A percentile compares a stretch with the other conserved stretches of the same genome.
These are phyloP conservation scores for Pteruthius melanotis DNA, from an alignment of 2,113 vertebrate genomes.

Conservation along the genomic window DNA sequence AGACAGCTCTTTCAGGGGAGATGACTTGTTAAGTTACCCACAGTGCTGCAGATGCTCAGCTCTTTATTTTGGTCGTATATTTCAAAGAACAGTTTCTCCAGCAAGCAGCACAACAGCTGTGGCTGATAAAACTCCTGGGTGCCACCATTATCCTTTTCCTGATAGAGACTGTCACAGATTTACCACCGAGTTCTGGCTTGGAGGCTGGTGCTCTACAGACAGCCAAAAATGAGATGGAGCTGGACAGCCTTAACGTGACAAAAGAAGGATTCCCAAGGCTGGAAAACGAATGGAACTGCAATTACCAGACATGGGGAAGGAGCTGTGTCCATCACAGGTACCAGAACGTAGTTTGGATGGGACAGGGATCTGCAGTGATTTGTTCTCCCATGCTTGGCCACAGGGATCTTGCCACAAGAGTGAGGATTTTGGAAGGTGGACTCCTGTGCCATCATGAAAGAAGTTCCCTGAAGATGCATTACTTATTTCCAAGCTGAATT, in stretches of 20 bases:
- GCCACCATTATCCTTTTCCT: slow-evolving; percentile 41
- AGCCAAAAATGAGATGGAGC: not conserved
- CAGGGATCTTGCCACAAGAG: not conserved
- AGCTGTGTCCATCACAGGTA: not conserved
- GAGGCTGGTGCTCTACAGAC: not conserved
- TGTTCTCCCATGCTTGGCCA: accelerated
- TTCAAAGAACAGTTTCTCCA: slow-evolving; percentile 62
- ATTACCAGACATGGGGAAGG: not conserved
- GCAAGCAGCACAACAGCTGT: slow-evolving; percentile 63
- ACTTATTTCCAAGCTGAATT: not conserved
- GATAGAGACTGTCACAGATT: slow-evolving; percentile 39
- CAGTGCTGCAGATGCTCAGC: slow-evolving; percentile 16
- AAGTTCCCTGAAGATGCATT: not conserved
- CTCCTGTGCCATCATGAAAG: not conserved
- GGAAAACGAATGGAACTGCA: not conserved
- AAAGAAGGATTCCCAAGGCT: not conserved
- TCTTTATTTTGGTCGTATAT: slow-evolving; percentile 60
- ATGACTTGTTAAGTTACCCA: not conserved
- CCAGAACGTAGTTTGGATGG: accelerated
- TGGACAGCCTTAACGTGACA: not conserved
- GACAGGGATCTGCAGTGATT: not conserved
- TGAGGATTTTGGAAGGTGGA: not conserved
- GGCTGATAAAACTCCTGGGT: slow-evolving; percentile 51
- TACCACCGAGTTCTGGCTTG: slow-evolving; percentile 37
- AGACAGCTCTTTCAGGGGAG: not conserved